Conservation (phyloP, 2,888 invertebrate species). For the Schizaphis graminum region DNA sequence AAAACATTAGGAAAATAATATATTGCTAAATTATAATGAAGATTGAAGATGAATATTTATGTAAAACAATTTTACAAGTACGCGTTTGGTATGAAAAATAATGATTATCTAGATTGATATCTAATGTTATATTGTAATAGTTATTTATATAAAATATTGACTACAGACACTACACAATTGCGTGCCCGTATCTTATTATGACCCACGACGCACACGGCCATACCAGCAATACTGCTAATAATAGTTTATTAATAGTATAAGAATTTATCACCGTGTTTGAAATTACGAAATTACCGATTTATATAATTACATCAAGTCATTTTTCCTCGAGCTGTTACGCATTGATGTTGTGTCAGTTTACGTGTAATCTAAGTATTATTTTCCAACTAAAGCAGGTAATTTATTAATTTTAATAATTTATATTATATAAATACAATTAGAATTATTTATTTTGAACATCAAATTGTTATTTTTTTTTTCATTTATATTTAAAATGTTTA, state of each 20-base stretch:
- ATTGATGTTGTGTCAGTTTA: not conserved
- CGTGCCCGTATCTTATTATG: not conserved
- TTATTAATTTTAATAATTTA: not conserved
- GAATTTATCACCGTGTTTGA: no score
- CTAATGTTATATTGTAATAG: not conserved
- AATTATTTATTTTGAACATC: not conserved
- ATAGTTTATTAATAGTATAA: not conserved
- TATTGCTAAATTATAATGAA: not conserved
- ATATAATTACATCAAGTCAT: no score
- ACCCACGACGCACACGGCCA: not conserved
- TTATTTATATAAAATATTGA: not conserved
- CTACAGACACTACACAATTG: no score
- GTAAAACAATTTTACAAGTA: not conserved
- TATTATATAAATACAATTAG: slow-evolving; percentile 4
- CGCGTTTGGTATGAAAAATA: not conserved
- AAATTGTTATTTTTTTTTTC: not conserved
- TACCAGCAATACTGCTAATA: not conserved
- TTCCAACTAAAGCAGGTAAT: not conserved
- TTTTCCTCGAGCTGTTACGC: not conserved
- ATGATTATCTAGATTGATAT: not conserved
- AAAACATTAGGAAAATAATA: not conserved
- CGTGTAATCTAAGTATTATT: not conserved
- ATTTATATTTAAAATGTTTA: not conserved
- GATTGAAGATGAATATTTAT: not conserved
- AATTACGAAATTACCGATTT: no score